Evolutionary conservation across 2,113 vertebrate genomes (phyloP), one percentile per base, ranked within the genome.

Genomic region (Entomyzon cyanotis): DNA sequence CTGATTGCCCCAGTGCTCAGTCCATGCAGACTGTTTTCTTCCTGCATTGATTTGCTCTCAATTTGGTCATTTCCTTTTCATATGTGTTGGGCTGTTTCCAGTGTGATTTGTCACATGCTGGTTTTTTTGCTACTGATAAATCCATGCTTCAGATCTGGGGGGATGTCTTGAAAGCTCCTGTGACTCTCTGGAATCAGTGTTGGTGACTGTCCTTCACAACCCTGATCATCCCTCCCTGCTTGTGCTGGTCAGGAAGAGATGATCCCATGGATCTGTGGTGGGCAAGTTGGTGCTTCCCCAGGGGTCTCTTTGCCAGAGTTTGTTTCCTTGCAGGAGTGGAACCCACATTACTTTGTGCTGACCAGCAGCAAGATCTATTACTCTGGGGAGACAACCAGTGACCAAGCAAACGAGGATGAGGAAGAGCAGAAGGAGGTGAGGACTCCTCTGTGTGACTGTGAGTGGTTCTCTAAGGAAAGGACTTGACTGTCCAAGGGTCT

Each of bases 351-450:
- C 97, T 99, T 99, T 42, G 99, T 99, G 91, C 97, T 99, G 97
- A 99, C 99, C 87, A 99, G 98, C 98, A 99, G 97, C 96, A 99
- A 99, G 96, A 99, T 99, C 96, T 99, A 99, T 97, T 99, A 99
- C 95, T 99, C 99, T 6, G 99, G 99, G 63, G 99, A 99, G 96
- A 99, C 99, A 31, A 98, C 98, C 39, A 98, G 91, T 82, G 99
- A 99, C 97, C 99, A 99, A 93, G 98, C 98, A 81, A 99, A 99
- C 0, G 99, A 99, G 69, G 99, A 99, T 24, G 99, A 99, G 71
- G 99, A 99, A 93, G 99, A 99, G 87, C 99, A 99, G 81, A 98
- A 99, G 89, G 99, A 99, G 98, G 99, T 99, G 97, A 97, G 98
- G 73, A 28, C 64, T 82, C 11, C 49, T n/a, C 65, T 58, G 16